phyloP scores from a whole-genome alignment of 2,888 invertebrate genomes.

The Rhamnusium bicolor region DNA sequence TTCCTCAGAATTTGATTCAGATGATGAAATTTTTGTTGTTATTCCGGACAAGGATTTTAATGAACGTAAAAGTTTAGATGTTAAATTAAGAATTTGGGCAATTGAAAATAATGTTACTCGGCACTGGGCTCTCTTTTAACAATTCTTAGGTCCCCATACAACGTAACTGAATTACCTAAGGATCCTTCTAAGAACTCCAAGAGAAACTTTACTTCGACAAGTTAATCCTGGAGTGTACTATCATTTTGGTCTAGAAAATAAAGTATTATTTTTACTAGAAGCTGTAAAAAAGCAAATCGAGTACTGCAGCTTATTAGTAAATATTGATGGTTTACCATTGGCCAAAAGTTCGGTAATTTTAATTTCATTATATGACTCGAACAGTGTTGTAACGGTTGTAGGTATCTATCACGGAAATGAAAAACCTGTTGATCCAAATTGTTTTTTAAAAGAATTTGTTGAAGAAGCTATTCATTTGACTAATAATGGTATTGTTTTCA shows the following conservation, averaged over 20 bases:
- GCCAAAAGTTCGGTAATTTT: conserved; percentile 14
- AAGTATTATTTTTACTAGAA: neutral
- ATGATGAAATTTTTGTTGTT: too few relatives aligned
- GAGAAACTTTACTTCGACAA: neutral
- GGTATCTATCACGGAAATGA: conserved; percentile 12
- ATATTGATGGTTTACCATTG: conserved; percentile 26
- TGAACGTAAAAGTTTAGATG: too few relatives aligned
- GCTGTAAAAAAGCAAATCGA: neutral
- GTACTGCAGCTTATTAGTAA: neutral
- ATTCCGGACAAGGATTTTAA: too few relatives aligned
- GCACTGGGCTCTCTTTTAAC: too few relatives aligned
- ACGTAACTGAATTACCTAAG: too few relatives aligned
- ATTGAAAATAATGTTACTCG: too few relatives aligned
- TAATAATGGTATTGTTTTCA: neutral
- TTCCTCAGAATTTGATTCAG: too few relatives aligned
- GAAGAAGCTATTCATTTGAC: conserved; percentile 9
- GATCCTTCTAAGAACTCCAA: conserved; percentile 23
- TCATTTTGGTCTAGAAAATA: conserved; percentile 34
- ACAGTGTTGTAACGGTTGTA: neutral
- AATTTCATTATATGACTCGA: conserved; percentile 5
- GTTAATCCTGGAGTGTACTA: conserved; percentile 37
- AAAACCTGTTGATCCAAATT: neutral
- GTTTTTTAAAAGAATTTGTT: conserved; percentile 23
- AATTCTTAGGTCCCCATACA: too few relatives aligned
- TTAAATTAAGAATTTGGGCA: too few relatives aligned